Evolutionary conservation across 2,113 vertebrate species (phyloP).

Genomic region (Hemibagrus wyckioides): DNA sequence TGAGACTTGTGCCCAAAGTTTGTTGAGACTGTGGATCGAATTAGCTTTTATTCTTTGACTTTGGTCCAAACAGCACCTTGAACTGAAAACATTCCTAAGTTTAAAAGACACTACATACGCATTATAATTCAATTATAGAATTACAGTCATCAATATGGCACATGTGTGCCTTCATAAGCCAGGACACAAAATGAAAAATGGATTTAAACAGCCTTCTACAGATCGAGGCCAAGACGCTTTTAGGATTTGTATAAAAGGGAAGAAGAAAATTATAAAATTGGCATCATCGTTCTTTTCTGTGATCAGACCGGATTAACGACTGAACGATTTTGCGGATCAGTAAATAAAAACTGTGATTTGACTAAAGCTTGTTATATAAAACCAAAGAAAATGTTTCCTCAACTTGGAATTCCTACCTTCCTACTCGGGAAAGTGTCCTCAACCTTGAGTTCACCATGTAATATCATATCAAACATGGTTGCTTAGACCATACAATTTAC

Average conservation of each 20-base stretch:
- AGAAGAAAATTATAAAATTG: background rate
- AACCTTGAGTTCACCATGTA: background rate
- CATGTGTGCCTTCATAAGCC: background rate
- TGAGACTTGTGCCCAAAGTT: background rate
- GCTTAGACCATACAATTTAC: background rate
- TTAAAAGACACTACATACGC: background rate
- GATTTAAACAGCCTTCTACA: background rate
- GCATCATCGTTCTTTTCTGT: background rate
- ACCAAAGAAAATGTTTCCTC: background rate
- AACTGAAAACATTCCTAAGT: background rate
- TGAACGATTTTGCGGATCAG: background rate
- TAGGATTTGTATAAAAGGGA: background rate
- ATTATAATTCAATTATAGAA: background rate
- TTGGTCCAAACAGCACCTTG: constrained; percentile 6
- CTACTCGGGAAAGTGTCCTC: background rate
- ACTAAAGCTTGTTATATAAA: background rate
- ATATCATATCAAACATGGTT: background rate
- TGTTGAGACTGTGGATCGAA: constrained; percentile 61
- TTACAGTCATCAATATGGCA: background rate
- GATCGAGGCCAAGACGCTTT: background rate
- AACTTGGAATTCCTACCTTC: background rate
- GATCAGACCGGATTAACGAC: too few species aligned
- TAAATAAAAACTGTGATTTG: background rate
- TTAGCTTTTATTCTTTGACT: constrained; percentile 33
- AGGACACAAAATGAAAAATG: background rate